Conservation (phyloP, 2,797 vertebrate genomes). For the Synaphobranchus kaupii region DNA sequence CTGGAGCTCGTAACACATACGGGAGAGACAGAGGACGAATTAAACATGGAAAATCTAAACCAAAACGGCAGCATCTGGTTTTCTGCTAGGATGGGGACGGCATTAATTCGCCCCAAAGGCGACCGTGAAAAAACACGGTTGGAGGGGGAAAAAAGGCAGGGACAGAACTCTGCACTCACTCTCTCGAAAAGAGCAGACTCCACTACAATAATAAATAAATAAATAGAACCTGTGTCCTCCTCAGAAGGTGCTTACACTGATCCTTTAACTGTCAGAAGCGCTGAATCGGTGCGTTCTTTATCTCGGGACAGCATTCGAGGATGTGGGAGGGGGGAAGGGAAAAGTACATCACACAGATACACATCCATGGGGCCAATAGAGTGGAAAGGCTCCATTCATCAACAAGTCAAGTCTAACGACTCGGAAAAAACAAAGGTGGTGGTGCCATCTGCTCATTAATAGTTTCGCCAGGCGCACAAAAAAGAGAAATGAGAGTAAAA, state of each 20-base stretch:
- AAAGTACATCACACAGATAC: constrained; percentile 53
- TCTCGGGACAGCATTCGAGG: constrained; percentile 38
- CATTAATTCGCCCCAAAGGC: constrained; percentile 50
- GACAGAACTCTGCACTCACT: too few relatives aligned
- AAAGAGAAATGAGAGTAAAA: constrained; percentile 35
- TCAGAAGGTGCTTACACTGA: constrained; percentile 9
- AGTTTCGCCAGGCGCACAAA: constrained; percentile 52
- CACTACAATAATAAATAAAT: neutral
- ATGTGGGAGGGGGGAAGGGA: constrained; percentile 18
- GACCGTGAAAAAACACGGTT: neutral
- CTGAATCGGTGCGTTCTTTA: constrained; percentile 19
- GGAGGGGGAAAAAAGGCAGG: neutral
- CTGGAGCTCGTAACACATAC: constrained; percentile 43
- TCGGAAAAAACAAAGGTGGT: constrained; percentile 72
- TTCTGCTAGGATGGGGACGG: constrained; percentile 47
- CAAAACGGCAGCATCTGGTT: constrained; percentile 39
- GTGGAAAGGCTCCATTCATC: constrained; percentile 75
- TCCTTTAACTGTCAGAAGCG: constrained; percentile 16
- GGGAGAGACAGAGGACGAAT: constrained; percentile 46
- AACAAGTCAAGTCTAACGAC: constrained; percentile 78
- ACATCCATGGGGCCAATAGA: constrained; percentile 70
- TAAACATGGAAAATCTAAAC: constrained; percentile 49
- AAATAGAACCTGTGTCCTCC: constrained; percentile 23
- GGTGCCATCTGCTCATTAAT: constrained; percentile 75
- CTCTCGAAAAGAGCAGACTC: too few relatives aligned